Base-by-base conservation (phyloP, 2,113 vertebrate species). In the Bombycilla garrulus region DNA sequence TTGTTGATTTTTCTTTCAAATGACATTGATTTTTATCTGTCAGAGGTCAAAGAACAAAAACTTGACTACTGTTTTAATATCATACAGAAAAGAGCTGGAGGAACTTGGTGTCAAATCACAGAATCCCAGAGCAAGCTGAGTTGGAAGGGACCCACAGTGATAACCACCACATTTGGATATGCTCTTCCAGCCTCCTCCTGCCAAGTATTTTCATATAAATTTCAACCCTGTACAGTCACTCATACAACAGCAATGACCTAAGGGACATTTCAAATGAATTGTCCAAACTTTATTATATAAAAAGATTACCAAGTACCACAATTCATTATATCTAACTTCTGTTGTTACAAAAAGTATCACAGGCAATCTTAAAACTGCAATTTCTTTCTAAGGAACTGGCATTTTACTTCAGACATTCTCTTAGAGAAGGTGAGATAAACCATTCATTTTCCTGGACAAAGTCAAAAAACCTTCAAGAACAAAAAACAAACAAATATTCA, bases 11-110 rank as follows among this genome's bases (percentile, higher is more conserved):
- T 56, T 56, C 71, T 83, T 72, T 79, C 20, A 35, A 92, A 76
- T 58, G 29, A 82, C 66, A 33, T 54, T 65, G 73, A 88, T 93
- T 95, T 92, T 87, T 95, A 91, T 89, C 65, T 80, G 53, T 57
- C 53, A 92, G 57, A 84, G 74, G 73, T 78, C 87, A 91, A 95
- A 92, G 62, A 94, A 85, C 50, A 64, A 85, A 64, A 91, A 69
- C 40, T 65, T 15, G 44, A 72, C 61, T 88, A 42, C 54, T 65
- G 40, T 53, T 84, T 71, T 76, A 70, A 38, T 74, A 81, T 58
- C 8, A 13, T 17, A 65, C 18, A 50, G 16, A 62, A 50, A 62
- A 78, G 23, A 87, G 42, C 56, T 61, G 29, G 15, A 31, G 44
- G 47, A 60, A 62, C 36, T 36, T 50, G 64, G 17, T 26, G 28